Conservation (phyloP, 2,797 vertebrate species). For the Eurystomus glaucurus region DNA sequence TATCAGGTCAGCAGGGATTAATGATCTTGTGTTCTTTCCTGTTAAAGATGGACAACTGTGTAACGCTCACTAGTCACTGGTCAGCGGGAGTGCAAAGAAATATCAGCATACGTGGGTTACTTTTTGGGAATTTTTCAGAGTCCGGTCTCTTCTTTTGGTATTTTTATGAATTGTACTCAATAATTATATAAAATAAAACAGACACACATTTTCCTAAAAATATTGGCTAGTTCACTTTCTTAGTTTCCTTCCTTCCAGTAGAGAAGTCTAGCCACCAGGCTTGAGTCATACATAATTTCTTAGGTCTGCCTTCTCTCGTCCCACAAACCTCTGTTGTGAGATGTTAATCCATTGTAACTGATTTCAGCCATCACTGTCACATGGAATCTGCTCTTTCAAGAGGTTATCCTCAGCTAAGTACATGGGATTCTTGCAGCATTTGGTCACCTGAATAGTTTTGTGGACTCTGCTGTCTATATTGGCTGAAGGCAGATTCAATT, state of each 20-base stretch:
- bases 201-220: neutral
- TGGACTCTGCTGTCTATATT: neutral
- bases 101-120: neutral
- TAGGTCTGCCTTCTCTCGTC: neutral
- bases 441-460: neutral
- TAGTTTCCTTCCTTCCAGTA: neutral
- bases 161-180: neutral
- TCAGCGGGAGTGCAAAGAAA: neutral
- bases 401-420: neutral
- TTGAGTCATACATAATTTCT: neutral
- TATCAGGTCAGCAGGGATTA: neutral
- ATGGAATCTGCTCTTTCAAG: neutral
- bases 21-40: neutral
- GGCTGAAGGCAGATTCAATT: neutral
- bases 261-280: neutral
- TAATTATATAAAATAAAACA: neutral
- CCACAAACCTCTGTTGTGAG: neutral
- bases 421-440: neutral
- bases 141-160: neutral
- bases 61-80: neutral
- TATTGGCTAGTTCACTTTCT: neutral
- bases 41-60: neutral
- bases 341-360: neutral
- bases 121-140: neutral
- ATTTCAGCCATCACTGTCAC: neutral